Base-by-base conservation (phyloP, 2,888 invertebrate genomes). In the Heliothis peltigera region DNA sequence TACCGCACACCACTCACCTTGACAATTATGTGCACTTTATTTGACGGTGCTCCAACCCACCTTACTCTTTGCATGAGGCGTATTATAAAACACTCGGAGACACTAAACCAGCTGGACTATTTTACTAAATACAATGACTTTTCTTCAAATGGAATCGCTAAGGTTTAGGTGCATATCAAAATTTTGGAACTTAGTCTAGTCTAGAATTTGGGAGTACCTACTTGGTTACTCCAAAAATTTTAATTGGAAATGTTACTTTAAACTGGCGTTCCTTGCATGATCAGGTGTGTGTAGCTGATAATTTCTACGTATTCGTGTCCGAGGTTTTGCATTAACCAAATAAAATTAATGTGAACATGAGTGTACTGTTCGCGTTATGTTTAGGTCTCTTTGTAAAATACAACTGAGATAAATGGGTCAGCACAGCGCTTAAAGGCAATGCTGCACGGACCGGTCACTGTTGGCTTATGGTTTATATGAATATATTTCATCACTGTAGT, bases 1-100 rank as follows among this genome's bases (percentile, higher is more conserved):
- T 87, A 88, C 88, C 86, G 83, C 85, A 83, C 86, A 85, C 85
- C 87, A 89, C 89, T 89, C 87, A 86, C 89, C 90, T 90, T 88
- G 84, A 92, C 92, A 91, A 93, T 93, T 93, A 93, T 85, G 85
- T 88, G 89, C 89, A 91, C 90, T 93, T 92, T 90, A 90, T 90
- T 90, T 88, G 84, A 88, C 87, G 88, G 85, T 81, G 77, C 87
- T 86, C 75, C 80, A 79, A 82, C 77, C 73, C 80, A 74, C 79
- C 81, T 78, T 65, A 64, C 56, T 52, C 61, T 77, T 78, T 78
- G 51, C 74, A 69, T 69, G 70, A 74, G 58, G 66, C 67, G 58
- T 67, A 76, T 74, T 79, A 67, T 39, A 71, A 74, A 74, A 70
- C 75, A 62, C 63, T 72, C 25, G 52, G 32, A 15, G 44, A 57